phyloP scores from a whole-genome alignment of 53 echinoderm and acorn worm species.

The Pentamera pediparva region DNA sequence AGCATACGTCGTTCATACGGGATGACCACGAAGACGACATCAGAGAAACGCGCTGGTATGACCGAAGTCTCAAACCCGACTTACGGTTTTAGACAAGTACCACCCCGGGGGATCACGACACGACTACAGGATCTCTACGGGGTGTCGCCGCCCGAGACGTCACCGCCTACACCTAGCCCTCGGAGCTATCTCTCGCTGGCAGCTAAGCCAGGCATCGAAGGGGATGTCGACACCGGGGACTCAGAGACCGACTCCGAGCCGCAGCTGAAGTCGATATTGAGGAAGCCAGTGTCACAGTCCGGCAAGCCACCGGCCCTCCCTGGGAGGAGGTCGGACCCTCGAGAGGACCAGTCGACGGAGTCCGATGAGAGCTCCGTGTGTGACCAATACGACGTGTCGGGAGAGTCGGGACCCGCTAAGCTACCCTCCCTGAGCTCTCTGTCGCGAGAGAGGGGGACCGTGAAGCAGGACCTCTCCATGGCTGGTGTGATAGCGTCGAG shows the following conservation, averaged over 20 bases:
- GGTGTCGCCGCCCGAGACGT: neutral
- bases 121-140: slow-evolving; percentile 1
- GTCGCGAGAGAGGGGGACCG: neutral
- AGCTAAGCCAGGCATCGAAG: slow-evolving; percentile 6
- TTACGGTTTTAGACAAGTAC: neutral
- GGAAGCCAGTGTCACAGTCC: no score
- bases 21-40: neutral
- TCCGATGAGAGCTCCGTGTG: neutral
- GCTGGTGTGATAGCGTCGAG: neutral
- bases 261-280: neutral
- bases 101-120: neutral
- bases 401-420: neutral
- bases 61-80: neutral
- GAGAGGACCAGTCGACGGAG: neutral
- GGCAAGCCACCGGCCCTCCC: no score
- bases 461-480: slow-evolving; percentile 22
- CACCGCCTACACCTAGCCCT: neutral
- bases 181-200: neutral
- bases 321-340: neutral
- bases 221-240: slow-evolving; percentile 18
- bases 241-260: slow-evolving; percentile 15
- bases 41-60: neutral
- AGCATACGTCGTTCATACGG: no score
- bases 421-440: neutral
- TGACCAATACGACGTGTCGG: slow-evolving; percentile 17